phyloP scores from a whole-genome alignment of 2,113 vertebrate species.

The Neotoma lepida region DNA sequence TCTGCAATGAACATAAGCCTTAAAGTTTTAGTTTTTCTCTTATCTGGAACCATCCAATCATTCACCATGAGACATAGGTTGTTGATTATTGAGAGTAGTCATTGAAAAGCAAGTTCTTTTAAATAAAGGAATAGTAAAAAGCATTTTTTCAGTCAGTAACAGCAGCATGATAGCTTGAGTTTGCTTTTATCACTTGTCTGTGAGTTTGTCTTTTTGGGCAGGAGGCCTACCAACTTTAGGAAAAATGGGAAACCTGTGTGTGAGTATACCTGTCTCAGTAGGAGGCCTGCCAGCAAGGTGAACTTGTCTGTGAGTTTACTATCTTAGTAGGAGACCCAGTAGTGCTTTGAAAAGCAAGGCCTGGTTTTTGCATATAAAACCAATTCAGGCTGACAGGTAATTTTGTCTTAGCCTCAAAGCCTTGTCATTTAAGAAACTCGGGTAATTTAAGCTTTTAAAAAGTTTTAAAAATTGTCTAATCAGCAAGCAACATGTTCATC shows the following conservation, averaged over 20 bases:
- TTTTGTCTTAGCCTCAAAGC: background rate
- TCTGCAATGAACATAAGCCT: background rate
- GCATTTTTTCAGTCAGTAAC: background rate
- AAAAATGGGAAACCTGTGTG: background rate
- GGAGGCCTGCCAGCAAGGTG: too few species aligned
- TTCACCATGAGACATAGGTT: background rate
- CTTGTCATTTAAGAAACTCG: background rate
- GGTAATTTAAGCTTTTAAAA: background rate
- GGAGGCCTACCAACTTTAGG: background rate
- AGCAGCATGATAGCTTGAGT: background rate
- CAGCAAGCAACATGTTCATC: background rate
- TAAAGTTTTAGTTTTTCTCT: background rate
- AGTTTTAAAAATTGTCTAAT: background rate
- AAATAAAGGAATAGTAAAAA: background rate
- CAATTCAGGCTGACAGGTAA: background rate
- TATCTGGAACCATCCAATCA: background rate
- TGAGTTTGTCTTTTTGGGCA: background rate
- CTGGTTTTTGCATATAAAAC: background rate
- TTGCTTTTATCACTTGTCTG: background rate
- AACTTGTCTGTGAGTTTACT: background rate
- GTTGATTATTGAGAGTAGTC: background rate
- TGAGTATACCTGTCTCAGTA: background rate
- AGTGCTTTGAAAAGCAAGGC: background rate
- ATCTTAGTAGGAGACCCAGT: background rate
- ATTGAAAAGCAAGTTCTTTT: background rate